Conservation (phyloP, 1,140 invertebrate genomes). For the Drosophila auraria region DNA sequence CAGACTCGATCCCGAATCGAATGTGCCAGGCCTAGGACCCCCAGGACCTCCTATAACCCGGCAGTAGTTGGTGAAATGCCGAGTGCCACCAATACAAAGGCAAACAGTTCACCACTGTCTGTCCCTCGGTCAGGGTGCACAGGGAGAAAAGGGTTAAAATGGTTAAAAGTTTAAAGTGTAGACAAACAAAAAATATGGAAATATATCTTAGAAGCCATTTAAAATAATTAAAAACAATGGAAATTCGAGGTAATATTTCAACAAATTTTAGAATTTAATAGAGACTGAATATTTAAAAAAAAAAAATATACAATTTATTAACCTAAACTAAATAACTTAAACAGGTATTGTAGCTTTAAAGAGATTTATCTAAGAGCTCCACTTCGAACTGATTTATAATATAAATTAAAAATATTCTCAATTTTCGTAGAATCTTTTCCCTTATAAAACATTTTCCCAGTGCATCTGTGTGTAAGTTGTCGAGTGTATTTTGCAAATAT, state of each 20-base stretch:
- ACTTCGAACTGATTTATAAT: background rate
- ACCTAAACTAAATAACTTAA: background rate
- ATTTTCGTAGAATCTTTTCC: background rate
- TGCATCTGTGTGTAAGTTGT: conserved; percentile 22
- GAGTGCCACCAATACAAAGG: conserved; percentile 19
- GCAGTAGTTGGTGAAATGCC: conserved; percentile 52
- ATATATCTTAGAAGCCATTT: too few relatives aligned
- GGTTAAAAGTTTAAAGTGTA: background rate
- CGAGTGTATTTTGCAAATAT: conserved; percentile 25
- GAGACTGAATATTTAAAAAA: too few relatives aligned
- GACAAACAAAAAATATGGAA: background rate
- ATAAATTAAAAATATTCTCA: background rate
- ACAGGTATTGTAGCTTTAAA: background rate
- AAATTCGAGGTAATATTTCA: too few relatives aligned
- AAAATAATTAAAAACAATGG: background rate
- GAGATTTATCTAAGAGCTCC: background rate
- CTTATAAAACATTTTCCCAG: background rate
- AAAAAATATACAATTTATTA: background rate
- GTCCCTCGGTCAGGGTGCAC: conserved; percentile 1
- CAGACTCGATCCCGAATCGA: conserved; percentile 15
- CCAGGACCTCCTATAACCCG: conserved; percentile 30
- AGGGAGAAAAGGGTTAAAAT: background rate
- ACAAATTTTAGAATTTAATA: too few relatives aligned
- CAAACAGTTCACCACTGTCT: conserved; percentile 16
- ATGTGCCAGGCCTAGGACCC: conserved; percentile 42